Percentiles rank a stretch among this genome's conserved stretches.
Conservation (phyloP, 2,888 invertebrate genomes). For the Ypsolopha sequella region DNA sequence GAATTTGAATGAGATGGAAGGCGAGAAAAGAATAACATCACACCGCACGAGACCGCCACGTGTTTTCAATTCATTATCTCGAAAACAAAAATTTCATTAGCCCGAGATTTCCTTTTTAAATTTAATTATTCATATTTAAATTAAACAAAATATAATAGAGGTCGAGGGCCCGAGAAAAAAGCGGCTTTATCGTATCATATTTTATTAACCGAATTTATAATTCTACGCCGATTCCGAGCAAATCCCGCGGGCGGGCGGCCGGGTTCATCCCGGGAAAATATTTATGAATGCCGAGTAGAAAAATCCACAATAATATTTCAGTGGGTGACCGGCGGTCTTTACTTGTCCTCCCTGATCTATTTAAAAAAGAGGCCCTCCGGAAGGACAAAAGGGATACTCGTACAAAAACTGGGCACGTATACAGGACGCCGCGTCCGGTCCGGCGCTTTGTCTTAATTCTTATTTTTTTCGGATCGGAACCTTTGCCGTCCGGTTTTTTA, state of each 20-base stretch:
- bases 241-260: conserved; percentile 29
- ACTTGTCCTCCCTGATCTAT: conserved; percentile 66
- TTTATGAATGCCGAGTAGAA: conserved; percentile 69
- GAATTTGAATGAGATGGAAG: conserved; percentile 53
- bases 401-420: conserved; percentile 68
- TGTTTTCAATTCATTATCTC: conserved; percentile 72
- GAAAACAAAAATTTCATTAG: conserved; percentile 70
- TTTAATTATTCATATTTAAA: conserved; percentile 71
- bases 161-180: conserved; percentile 47
- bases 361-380: conserved; percentile 63
- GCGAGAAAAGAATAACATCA: conserved; percentile 59
- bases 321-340: conserved; percentile 60
- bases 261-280: conserved; percentile 47
- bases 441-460: conserved; percentile 66
- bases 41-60: conserved; percentile 42
- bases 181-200: conserved; percentile 68
- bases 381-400: conserved; percentile 66
- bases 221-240: conserved; percentile 62
- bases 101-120: conserved; percentile 66
- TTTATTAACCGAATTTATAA: conserved; percentile 71
- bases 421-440: conserved; percentile 32
- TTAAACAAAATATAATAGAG: conserved; percentile 71
- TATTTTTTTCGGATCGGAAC: conserved; percentile 69
- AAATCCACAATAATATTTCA: conserved; percentile 71
- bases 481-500: conserved; percentile 59